Evolutionary conservation across 2,113 vertebrate species (phyloP).

Genomic region (Trichomycterus rosablanca): DNA sequence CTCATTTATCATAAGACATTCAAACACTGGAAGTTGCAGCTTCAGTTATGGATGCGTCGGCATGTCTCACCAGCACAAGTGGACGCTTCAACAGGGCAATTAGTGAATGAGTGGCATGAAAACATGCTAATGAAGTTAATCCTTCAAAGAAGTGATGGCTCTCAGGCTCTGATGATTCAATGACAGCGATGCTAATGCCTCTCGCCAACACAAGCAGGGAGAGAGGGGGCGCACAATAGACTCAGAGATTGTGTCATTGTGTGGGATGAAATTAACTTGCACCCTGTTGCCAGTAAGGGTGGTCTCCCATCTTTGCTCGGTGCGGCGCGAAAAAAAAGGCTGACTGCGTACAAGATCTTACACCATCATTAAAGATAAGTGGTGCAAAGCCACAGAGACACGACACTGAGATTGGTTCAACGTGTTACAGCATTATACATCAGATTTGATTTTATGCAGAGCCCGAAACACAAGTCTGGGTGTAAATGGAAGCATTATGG

Average conservation of each 20-base stretch:
- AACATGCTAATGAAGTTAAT: constrained; percentile 55
- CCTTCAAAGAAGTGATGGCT: constrained; percentile 52
- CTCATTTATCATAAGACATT: not conserved
- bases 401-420: constrained; percentile 47
- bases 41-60: constrained; percentile 29
- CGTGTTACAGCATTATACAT: no score
- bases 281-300: constrained; percentile 63
- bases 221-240: constrained; percentile 43
- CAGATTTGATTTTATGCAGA: constrained; percentile 25
- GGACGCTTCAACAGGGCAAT: constrained; percentile 46
- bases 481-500: constrained; percentile 11
- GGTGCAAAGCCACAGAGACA: constrained; percentile 50
- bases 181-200: constrained; percentile 49
- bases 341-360: constrained; percentile 62
- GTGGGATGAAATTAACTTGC: constrained; percentile 66
- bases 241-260: constrained; percentile 57
- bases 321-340: constrained; percentile 62
- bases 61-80: constrained; percentile 51
- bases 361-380: constrained; percentile 63
- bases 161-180: constrained; percentile 48
- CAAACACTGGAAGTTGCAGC: constrained; percentile 6
- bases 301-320: constrained; percentile 61
- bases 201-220: constrained; percentile 43
- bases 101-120: constrained; percentile 49
- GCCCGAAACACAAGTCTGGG: constrained; percentile 6